A percentile compares a stretch with the other conserved stretches of the same genome.
Evolutionary conservation across 2,888 invertebrate species (phyloP).

Genomic region (Luperina testacea): DNA sequence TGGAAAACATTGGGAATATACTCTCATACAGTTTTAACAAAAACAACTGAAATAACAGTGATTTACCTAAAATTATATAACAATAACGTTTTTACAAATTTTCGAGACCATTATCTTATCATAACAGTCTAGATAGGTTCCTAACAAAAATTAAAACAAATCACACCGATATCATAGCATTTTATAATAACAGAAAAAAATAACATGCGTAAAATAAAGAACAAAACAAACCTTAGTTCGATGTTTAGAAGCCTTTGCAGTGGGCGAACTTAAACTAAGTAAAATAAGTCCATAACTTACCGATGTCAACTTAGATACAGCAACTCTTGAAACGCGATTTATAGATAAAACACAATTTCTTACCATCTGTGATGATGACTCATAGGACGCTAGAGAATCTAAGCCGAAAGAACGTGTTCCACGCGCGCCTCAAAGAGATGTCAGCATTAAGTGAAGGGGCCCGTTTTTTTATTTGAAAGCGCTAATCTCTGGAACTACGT

Average conservation of each 20-base stretch:
- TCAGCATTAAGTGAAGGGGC: no score
- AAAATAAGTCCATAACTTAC: constrained; percentile 34
- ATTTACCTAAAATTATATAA: constrained; percentile 21
- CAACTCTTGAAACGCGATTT: neutral
- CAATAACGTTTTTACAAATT: constrained; percentile 13
- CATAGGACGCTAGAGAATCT: neutral
- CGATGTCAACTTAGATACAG: neutral
- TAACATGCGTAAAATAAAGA: constrained; percentile 1
- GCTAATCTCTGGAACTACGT: neutral
- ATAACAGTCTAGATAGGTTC: neutral
- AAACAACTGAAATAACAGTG: constrained; percentile 8
- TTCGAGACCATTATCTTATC: neutral
- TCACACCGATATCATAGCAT: neutral
- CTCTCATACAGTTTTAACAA: neutral
- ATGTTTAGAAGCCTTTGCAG: neutral
- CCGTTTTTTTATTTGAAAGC: neutral
- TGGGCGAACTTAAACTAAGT: neutral
- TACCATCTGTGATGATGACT: neutral
- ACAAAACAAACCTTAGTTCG: constrained; percentile 38
- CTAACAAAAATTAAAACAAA: constrained; percentile 6
- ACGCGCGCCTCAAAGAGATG: no score
- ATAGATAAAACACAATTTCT: neutral
- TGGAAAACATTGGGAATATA: neutral
- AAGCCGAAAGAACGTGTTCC: neutral
- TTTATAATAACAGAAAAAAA: neutral